Evolutionary conservation across 2,113 vertebrate species (phyloP).

Genomic region (Grus americana): DNA sequence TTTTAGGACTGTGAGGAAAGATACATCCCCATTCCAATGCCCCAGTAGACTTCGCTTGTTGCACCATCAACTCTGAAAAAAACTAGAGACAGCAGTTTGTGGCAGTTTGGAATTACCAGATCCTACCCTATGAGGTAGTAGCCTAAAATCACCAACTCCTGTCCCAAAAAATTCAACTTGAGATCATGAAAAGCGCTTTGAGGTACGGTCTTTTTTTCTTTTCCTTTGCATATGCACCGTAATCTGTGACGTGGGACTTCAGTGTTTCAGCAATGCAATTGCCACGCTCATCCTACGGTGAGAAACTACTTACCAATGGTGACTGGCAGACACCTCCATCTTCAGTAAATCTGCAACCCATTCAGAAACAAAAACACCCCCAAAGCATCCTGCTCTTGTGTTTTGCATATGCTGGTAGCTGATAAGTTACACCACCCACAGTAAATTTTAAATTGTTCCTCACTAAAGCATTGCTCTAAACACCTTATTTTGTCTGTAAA

Average conservation of each 20-base stretch:
- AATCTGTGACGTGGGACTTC: background rate
- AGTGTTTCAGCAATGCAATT: background rate
- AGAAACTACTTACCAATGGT: background rate
- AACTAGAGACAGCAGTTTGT: background rate
- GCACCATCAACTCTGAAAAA: background rate
- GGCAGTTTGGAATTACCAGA: background rate
- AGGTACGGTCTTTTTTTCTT: background rate
- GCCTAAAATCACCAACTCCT: background rate
- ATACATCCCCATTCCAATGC: background rate
- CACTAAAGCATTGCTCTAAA: background rate
- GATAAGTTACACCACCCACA: background rate
- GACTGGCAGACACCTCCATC: background rate
- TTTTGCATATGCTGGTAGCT: background rate
- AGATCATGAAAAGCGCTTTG: background rate
- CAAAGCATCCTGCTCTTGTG: background rate
- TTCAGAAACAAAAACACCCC: background rate
- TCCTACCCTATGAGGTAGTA: fast-evolving
- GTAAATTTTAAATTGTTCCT: background rate
- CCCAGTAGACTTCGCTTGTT: background rate
- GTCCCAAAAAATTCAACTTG: background rate
- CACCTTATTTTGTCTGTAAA: background rate
- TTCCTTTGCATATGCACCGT: background rate
- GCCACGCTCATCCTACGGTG: background rate
- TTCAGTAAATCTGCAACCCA: background rate
- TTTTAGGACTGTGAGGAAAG: background rate